A percentile compares a stretch with the other conserved stretches of the same genome.
Evolutionary conservation across 2,797 vertebrate genomes (phyloP).

Genomic region (Neosilurus hyrtlii): DNA sequence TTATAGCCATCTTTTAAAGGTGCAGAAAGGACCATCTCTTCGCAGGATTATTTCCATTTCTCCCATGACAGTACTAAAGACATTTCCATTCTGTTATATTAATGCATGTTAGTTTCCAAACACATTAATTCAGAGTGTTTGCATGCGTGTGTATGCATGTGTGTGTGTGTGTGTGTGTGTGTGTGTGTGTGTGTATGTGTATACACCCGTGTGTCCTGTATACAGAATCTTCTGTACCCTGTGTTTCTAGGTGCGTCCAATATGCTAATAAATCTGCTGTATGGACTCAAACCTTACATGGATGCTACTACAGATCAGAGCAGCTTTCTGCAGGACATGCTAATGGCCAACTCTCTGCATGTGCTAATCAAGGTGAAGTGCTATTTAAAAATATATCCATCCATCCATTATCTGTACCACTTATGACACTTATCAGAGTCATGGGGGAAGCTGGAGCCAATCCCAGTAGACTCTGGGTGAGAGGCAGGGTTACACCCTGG

Average conservation of each 20-base stretch:
- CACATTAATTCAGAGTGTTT: background rate
- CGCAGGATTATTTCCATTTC: background rate
- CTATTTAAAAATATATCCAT: background rate
- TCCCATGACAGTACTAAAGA: background rate
- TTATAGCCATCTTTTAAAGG: background rate
- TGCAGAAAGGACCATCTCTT: background rate
- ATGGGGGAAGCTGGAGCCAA: too few species aligned
- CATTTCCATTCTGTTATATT: background rate
- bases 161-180: background rate
- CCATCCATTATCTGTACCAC: too few species aligned
- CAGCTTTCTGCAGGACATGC: conserved; percentile 91
- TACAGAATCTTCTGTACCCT: background rate
- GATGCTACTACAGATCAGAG: conserved; percentile 91
- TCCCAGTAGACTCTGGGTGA: too few species aligned
- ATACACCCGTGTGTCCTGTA: too few species aligned
- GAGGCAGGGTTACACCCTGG: too few species aligned
- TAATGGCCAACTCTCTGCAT: conserved; percentile 94
- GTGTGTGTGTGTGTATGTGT: background rate
- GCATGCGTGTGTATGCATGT: background rate
- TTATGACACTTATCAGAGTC: too few species aligned
- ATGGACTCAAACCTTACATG: conserved; percentile 81
- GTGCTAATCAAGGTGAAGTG: conserved; percentile 81
- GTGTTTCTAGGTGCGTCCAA: conserved; percentile 77
- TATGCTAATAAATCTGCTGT: conserved; percentile 80
- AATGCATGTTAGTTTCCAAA: background rate